A percentile compares a stretch with the other conserved stretches of the same genome.
Conservation (phyloP, 2,888 invertebrate species). For the Melanostoma mellinum region DNA sequence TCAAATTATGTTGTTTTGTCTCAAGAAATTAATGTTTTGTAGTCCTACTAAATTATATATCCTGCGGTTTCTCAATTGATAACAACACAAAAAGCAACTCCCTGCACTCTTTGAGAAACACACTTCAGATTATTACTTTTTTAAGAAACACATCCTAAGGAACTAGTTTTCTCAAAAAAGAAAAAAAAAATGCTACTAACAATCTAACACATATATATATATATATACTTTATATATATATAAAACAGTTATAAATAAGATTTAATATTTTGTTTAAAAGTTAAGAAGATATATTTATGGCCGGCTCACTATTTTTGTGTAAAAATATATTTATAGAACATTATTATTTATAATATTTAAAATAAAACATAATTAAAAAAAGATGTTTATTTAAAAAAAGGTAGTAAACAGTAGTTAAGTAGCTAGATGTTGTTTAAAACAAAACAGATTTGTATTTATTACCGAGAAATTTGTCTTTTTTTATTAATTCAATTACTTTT, state of each 20-base stretch:
- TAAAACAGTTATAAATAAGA: conserved; percentile 54
- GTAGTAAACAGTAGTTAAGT: conserved; percentile 45
- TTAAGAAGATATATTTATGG: conserved; percentile 69
- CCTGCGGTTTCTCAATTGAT: conserved; percentile 49
- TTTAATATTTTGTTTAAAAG: conserved; percentile 41
- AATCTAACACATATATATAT: conserved; percentile 31
- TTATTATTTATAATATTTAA: conserved; percentile 60
- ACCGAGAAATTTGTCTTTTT: conserved; percentile 34
- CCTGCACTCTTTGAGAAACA: conserved; percentile 55
- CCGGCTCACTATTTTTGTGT: conserved; percentile 73
- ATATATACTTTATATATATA: too few relatives aligned
- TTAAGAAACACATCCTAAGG: conserved; percentile 60
- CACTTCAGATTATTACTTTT: conserved; percentile 40
- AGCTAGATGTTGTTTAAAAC: conserved; percentile 55
- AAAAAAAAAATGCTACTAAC: conserved; percentile 48
- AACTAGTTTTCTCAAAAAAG: conserved; percentile 44
- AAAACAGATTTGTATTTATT: conserved; percentile 43
- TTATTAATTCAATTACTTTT: conserved; percentile 72
- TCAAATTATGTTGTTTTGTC: conserved; percentile 19
- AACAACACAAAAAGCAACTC: conserved; percentile 66
- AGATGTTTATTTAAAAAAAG: conserved; percentile 36
- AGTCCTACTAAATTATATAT: conserved; percentile 44
- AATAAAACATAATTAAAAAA: conserved; percentile 36
- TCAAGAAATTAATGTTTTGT: conserved; percentile 30
- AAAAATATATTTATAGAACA: conserved; percentile 68